These are phyloP conservation scores for Meandrusa payeni DNA, from an alignment of 2,888 invertebrate genomes.

Conservation along the genomic window DNA sequence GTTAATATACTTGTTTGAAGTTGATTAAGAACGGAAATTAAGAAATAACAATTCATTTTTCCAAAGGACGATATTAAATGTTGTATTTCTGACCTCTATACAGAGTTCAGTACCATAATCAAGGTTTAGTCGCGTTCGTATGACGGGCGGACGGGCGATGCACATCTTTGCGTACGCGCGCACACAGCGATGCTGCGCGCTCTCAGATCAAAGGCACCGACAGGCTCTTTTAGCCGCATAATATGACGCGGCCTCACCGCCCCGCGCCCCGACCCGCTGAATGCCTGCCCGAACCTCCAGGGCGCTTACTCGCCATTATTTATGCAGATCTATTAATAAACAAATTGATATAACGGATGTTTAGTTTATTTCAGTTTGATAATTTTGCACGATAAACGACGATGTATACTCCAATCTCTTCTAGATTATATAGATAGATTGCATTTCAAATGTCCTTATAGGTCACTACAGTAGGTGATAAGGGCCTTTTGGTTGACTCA, in stretches of 20 bases:
- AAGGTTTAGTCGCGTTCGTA: slow-evolving; percentile 80
- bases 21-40: no score
- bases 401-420: slow-evolving; percentile 3
- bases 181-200: slow-evolving; percentile 43
- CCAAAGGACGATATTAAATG: no score
- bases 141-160: slow-evolving; percentile 76
- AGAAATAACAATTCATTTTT: no score
- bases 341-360: slow-evolving; percentile 73
- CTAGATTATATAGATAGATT: no score
- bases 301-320: slow-evolving; percentile 76
- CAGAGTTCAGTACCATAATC: slow-evolving; percentile 77
- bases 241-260: slow-evolving; percentile 76
- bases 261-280: slow-evolving; percentile 64
- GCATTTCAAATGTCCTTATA: no score
- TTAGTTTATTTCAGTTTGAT: slow-evolving; percentile 32
- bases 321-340: slow-evolving; percentile 78
- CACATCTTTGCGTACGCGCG: slow-evolving; percentile 51
- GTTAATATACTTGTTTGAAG: no score
- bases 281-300: slow-evolving; percentile 62
- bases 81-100: slow-evolving; percentile 69
- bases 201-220: slow-evolving; percentile 78
- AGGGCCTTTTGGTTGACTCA: no score
- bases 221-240: slow-evolving; percentile 80
- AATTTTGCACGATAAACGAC: slow-evolving; percentile 24
- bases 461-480: no score